phyloP scores from a whole-genome alignment of 1,140 invertebrate species.

The Mya arenaria region DNA sequence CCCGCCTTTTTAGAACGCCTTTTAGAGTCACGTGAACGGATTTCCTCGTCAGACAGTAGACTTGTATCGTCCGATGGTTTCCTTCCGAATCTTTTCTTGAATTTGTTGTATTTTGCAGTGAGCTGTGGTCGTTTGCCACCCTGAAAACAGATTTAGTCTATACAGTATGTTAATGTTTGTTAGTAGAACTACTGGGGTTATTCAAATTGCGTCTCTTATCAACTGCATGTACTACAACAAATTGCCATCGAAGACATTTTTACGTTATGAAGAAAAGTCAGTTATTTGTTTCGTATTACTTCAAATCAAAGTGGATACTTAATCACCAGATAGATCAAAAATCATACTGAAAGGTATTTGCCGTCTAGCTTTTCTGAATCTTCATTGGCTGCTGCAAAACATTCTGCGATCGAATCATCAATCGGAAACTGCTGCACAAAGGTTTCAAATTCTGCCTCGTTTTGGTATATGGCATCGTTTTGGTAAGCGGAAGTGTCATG shows the following conservation, averaged over 20 bases:
- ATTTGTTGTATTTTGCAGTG: conserved; percentile 35
- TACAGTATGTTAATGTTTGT: too few species aligned
- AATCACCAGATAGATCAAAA: background rate
- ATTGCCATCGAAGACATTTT: too few species aligned
- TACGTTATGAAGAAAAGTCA: background rate
- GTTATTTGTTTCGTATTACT: background rate
- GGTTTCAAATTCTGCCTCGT: conserved; percentile 55
- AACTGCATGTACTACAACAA: too few species aligned
- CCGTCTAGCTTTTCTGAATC: background rate
- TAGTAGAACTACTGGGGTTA: too few species aligned
- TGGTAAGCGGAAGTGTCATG: conserved; percentile 9
- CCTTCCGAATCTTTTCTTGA: conserved; percentile 49
- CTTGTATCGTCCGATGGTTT: conserved; percentile 31
- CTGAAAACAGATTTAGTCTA: too few species aligned
- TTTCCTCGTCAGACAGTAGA: conserved; percentile 42
- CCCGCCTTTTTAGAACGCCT: conserved; percentile 41
- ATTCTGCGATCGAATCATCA: conserved; percentile 56
- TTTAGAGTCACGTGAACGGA: conserved; percentile 44
- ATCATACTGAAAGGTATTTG: background rate
- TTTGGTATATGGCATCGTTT: conserved; percentile 40
- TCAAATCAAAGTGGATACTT: background rate
- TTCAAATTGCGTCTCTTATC: too few species aligned
- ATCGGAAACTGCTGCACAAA: conserved; percentile 60
- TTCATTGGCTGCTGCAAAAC: conserved; percentile 42
- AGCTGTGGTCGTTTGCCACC: conserved; percentile 49